Percentiles rank a stretch among this genome's conserved stretches.
These are phyloP conservation scores for Astreopora myriophthalma DNA, from an alignment of 64 coral and sea anemone species.

Conservation along the genomic window DNA sequence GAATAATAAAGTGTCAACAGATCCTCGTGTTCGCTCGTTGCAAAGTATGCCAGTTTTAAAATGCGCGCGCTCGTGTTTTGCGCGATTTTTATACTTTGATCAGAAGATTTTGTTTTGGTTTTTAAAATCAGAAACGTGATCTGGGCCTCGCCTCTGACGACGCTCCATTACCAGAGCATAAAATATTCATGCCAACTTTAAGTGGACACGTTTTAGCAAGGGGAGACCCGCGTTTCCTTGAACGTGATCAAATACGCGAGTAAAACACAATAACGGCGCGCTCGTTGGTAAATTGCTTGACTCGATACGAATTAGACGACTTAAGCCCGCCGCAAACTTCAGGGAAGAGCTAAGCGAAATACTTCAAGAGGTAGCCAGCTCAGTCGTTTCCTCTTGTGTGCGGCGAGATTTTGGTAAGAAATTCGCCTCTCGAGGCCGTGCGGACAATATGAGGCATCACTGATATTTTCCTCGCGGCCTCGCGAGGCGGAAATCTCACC, in stretches of 20 bases:
- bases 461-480: too few species aligned
- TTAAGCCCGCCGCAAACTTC: too few species aligned
- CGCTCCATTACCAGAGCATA: conserved; percentile 27
- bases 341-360: too few species aligned
- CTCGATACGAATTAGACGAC: not conserved
- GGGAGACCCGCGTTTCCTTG: not conserved
- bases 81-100: not conserved
- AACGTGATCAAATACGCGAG: not conserved
- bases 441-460: too few species aligned
- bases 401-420: too few species aligned
- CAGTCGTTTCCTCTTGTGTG: too few species aligned
- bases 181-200: conserved; percentile 5
- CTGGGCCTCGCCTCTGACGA: not conserved
- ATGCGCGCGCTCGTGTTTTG: not conserved
- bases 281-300: not conserved
- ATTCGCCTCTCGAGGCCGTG: too few species aligned
- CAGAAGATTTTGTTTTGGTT: not conserved
- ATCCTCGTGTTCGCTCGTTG: conserved; percentile 39
- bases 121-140: not conserved
- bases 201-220: conserved; percentile 39
- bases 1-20: conserved; percentile 45
- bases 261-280: not conserved
- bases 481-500: too few species aligned
- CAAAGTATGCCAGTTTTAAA: not conserved
- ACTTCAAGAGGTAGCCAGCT: too few species aligned